phyloP scores from a whole-genome alignment of 2,113 vertebrate species.

The Rhinopomastus cyanomelas region DNA sequence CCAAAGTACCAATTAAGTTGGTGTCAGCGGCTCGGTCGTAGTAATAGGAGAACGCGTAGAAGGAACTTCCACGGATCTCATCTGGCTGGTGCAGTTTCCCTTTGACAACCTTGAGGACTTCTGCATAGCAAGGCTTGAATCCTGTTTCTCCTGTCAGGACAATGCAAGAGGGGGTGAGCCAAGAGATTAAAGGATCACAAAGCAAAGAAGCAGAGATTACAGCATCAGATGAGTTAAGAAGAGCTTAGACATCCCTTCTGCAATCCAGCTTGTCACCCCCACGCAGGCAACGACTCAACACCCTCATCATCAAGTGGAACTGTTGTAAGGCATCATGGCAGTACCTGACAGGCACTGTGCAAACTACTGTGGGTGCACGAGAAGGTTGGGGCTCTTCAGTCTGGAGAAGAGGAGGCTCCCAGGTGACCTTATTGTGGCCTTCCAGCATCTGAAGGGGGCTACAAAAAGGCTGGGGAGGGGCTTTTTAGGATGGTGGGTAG shows the following conservation, averaged over 20 bases:
- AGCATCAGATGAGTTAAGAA: not conserved
- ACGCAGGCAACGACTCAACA: not conserved
- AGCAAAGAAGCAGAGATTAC: not conserved
- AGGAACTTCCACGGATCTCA: slow-evolving; percentile 79
- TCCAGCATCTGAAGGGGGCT: too few species aligned
- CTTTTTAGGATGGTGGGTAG: too few species aligned
- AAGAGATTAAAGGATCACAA: not conserved
- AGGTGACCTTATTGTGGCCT: too few species aligned
- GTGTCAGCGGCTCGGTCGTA: slow-evolving; percentile 92
- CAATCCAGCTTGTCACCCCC: not conserved
- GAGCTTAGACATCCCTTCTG: not conserved
- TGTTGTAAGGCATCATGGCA: not conserved
- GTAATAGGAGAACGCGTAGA: slow-evolving; percentile 98
- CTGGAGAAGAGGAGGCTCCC: too few species aligned
- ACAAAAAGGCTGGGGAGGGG: too few species aligned
- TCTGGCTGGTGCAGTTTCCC: slow-evolving; percentile 87
- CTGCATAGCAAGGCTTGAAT: slow-evolving; percentile 87
- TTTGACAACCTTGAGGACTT: slow-evolving; percentile 86
- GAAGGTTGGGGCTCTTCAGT: too few species aligned
- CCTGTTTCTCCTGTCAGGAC: slow-evolving; percentile 79
- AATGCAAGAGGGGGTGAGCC: not conserved
- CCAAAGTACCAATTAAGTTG: slow-evolving; percentile 85
- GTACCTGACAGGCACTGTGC: accelerated
- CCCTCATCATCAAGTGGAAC: not conserved
- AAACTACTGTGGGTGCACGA: not conserved